Evolutionary conservation across 1,140 invertebrate species (phyloP).

Genomic region (Drosophila paulistorum): DNA sequence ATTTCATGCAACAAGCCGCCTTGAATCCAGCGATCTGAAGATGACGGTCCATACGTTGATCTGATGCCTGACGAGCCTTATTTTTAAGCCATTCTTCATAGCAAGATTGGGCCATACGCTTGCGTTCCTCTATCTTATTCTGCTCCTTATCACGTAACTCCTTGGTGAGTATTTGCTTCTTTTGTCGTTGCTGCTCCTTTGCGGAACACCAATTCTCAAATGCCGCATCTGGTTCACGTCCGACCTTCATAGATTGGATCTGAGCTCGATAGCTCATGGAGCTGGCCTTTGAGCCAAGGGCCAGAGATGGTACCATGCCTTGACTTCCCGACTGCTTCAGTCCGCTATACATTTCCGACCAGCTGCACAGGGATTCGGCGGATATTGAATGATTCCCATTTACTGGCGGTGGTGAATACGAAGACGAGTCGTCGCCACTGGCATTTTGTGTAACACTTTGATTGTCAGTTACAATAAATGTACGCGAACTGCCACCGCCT

Average conservation of each 20-base stretch:
- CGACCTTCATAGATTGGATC: slow-evolving; percentile 36
- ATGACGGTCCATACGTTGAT: slow-evolving; percentile 29
- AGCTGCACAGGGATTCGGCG: slow-evolving; percentile 22
- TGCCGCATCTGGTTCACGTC: slow-evolving; percentile 41
- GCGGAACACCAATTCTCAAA: slow-evolving; percentile 53
- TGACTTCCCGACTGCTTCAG: slow-evolving; percentile 18
- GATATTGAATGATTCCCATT: neutral
- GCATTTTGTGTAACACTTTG: neutral
- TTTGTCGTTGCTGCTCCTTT: slow-evolving; percentile 34
- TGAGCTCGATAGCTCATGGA: slow-evolving; percentile 31
- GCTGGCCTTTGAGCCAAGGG: slow-evolving; percentile 28
- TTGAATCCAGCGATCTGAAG: slow-evolving; percentile 19
- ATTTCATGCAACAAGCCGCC: neutral
- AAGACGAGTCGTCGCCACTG: slow-evolving; percentile 5
- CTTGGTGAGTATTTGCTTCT: slow-evolving; percentile 10
- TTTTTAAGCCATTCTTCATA: slow-evolving; percentile 54
- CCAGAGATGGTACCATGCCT: slow-evolving; percentile 37
- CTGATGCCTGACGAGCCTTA: slow-evolving; percentile 31
- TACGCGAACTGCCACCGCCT: neutral
- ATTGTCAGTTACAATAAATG: neutral
- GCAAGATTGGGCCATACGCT: slow-evolving; percentile 25
- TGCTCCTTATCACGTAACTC: neutral
- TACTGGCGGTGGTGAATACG: slow-evolving; percentile 16
- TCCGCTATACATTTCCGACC: slow-evolving; percentile 35
- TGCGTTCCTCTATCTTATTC: slow-evolving; percentile 28